Evolutionary conservation across 2,797 vertebrate species (phyloP), one percentile per base, ranked within the genome.

Genomic region (Pteropus rufus): DNA sequence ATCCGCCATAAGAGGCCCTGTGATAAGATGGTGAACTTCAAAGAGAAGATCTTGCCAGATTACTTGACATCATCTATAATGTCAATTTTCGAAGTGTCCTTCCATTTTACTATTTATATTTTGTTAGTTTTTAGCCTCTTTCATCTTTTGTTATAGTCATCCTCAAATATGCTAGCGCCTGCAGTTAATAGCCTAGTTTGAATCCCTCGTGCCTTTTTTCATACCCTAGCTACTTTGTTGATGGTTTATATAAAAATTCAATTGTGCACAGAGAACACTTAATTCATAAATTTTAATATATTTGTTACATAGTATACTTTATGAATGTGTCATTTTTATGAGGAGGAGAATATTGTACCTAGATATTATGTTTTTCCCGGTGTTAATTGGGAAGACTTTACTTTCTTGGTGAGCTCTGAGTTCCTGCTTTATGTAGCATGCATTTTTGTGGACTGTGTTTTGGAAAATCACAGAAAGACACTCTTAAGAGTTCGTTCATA

Each of bases 61-160:
- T 76, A 62, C 31, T 65, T 87, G 60, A 64, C 46, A 58, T 56
- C 67, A 31, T 77, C 11, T 79, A 3, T 39, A 56, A 46, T 83
- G 46, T 88, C 83, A 58, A 89, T 92, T 96, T 95, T 77, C 67
- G 39, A 83, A 73, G 36, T 87, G 41, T 46, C 14, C 23, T 52
- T 85, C n/a, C n/a, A 39, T 62, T 96, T 94, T 64, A 41, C 31
- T 60, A 10, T 39, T 79, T 62, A 31, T 58, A 58, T 69, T 64
- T 92, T 54, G 44, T 80, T 92, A 86, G 52, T 31, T 81, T 81
- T 76, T 69, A 76, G 67, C 23, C 36, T 65, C 12, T 39, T 82
- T 94, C 80, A 67, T 80, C 23, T 91, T 84, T 64, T 39, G 49
- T 94, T 46, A 6, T 52, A 44, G 24, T 88, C 49, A 70, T 14